Percentiles rank a stretch among this genome's conserved stretches.
Conservation (phyloP, 2,797 vertebrate species). For the Propithecus deckenii region DNA sequence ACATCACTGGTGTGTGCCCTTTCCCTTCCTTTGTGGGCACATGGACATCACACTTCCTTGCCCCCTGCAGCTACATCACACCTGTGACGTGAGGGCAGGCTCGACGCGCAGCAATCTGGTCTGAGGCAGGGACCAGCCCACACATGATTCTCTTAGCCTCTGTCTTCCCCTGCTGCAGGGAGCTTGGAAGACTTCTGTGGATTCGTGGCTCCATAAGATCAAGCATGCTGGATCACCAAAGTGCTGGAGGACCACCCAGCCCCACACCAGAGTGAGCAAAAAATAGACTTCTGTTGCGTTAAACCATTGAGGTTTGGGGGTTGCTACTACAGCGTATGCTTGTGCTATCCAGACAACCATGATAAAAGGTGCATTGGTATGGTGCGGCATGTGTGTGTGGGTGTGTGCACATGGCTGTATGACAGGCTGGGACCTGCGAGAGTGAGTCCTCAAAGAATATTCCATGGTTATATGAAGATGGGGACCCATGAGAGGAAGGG, state of each 20-base stretch:
- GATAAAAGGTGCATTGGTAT: neutral
- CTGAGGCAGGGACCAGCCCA: neutral
- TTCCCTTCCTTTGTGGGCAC: neutral
- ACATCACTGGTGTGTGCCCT: rapidly evolving
- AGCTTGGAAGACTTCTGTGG: neutral
- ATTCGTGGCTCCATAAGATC: rapidly evolving
- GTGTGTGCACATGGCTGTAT: neutral
- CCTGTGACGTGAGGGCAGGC: neutral
- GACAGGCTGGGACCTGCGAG: neutral
- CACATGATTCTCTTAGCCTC: neutral
- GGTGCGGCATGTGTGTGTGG: rapidly evolving
- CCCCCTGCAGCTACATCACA: neutral
- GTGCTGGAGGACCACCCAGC: no score
- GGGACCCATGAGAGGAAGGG: neutral
- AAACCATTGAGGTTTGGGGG: neutral
- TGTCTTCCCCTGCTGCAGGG: neutral
- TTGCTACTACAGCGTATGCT: neutral
- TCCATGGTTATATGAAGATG: neutral
- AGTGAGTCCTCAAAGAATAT: neutral
- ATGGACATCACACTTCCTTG: neutral
- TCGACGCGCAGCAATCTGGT: rapidly evolving
- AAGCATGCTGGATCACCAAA: neutral
- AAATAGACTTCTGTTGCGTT: neutral
- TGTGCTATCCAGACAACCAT: neutral
- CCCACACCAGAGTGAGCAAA: neutral